These are phyloP conservation scores for Dryoscopus gambensis DNA, from an alignment of 2,113 vertebrate genomes.

Conservation along the genomic window DNA sequence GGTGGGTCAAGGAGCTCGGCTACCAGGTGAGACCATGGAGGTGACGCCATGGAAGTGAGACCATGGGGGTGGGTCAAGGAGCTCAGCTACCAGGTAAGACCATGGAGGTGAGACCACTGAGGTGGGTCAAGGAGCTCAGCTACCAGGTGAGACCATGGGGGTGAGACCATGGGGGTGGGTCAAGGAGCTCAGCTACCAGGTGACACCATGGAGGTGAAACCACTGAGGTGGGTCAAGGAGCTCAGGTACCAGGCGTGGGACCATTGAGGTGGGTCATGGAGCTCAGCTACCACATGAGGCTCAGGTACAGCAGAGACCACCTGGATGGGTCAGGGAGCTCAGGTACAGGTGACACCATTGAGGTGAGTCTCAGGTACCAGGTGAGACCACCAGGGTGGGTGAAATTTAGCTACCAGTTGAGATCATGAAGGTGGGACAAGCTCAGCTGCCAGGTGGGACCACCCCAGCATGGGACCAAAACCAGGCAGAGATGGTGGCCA, in stretches of 20 bases:
- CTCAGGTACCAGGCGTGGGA: slow-evolving; percentile 50
- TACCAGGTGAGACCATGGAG: slow-evolving; percentile 78
- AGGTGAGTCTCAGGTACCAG: neutral
- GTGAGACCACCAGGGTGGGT: neutral
- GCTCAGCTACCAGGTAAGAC: slow-evolving; percentile 72
- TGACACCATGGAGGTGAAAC: slow-evolving; percentile 11
- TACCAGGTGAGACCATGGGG: slow-evolving; percentile 49
- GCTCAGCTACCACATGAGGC: slow-evolving; percentile 67
- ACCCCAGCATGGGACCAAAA: neutral
- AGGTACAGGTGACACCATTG: slow-evolving; percentile 44
- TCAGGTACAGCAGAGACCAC: slow-evolving; percentile 40
- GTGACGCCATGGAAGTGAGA: slow-evolving; percentile 30
- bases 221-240: slow-evolving; percentile 76
- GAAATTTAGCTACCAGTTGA: no score
- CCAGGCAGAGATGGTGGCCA: neutral
- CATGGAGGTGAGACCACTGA: slow-evolving; percentile 62
- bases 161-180: slow-evolving; percentile 72
- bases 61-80: slow-evolving; percentile 81
- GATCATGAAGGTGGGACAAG: neutral
- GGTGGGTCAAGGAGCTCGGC: slow-evolving; percentile 82
- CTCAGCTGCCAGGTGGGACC: neutral
- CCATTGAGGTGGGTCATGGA: slow-evolving; percentile 74
- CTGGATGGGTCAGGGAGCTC: slow-evolving; percentile 81
- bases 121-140: slow-evolving; percentile 69
- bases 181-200: slow-evolving; percentile 82